Evolutionary conservation across 2,113 vertebrate genomes (phyloP), one percentile per base, ranked within the genome.

Genomic region (Lophochroa leadbeateri): DNA sequence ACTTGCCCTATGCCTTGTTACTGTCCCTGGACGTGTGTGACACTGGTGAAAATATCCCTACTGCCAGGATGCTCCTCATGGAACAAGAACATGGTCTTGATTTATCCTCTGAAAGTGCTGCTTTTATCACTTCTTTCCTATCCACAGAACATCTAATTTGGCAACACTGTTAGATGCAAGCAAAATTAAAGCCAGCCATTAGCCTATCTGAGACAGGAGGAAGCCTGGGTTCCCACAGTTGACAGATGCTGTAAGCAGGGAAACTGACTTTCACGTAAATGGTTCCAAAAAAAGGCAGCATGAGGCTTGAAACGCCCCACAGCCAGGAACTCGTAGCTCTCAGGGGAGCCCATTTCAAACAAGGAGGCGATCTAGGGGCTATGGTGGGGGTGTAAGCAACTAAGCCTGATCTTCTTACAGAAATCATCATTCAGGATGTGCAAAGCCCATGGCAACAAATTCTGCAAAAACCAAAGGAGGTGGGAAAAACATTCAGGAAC

Each of bases 301-400:
- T 28, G 11, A 88, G 25, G 17, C 31, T 41, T 2, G 2, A 85
- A 88, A 69, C 6, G n/a, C 43, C 80, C 7, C n/a, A 49, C 7
- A 52, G 21, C 3, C 2, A 1, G 35, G 19, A 53, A 2, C 31
- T 53, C 8, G 11, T 11, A 29, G 3, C 3, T 52, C 50, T 19
- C 25, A 64, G 53, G 14, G 80, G 14, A 63, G 3, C 15, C 29
- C 11, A 7, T 78, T 58, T 80, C 19, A 52, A 67, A 46, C 31
- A 87, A 10, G 17, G 21, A 69, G 25, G 9, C 1, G 1, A 39
- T 57, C 25, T 0, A 3, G 27, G 25, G 20, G 33, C 24, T 0
- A 1, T 1, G 6, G 58, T 43, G 17, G 13, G 7, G 3, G 1
- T 39, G 10, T 11, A 46, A 68, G 10, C 37, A 53, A 17, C 25